phyloP scores from a whole-genome alignment of 1,140 invertebrate genomes.

The Anagrus nilaparvatae region DNA sequence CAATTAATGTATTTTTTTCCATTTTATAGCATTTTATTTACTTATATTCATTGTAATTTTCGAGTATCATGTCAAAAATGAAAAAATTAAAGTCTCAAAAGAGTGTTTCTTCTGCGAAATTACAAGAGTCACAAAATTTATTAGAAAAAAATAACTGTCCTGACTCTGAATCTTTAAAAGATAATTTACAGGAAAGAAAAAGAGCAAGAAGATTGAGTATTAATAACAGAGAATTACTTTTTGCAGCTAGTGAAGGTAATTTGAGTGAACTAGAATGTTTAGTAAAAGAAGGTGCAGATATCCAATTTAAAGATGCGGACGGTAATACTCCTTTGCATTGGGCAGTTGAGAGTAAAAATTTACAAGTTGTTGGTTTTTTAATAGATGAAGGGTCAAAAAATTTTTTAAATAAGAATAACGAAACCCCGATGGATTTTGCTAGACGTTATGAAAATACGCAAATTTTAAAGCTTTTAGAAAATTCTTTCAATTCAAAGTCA shows the following conservation, averaged over 20 bases:
- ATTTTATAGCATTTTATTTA: too few relatives aligned
- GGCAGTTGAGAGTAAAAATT: neutral
- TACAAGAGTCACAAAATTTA: too few relatives aligned
- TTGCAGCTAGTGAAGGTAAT: neutral
- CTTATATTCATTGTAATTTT: too few relatives aligned
- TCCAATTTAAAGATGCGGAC: neutral
- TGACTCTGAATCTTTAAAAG: too few relatives aligned
- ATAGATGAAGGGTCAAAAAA: neutral
- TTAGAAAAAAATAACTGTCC: too few relatives aligned
- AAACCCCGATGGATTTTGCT: neutral
- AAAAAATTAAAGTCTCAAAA: too few relatives aligned
- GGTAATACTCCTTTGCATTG: neutral
- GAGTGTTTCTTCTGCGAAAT: too few relatives aligned
- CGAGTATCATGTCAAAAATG: too few relatives aligned
- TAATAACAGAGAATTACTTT: neutral
- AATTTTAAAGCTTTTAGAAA: neutral
- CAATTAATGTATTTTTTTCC: too few relatives aligned
- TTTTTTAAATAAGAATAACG: neutral
- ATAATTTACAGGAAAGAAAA: conserved; percentile 3
- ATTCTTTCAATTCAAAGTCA: too few relatives aligned
- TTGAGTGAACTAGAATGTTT: neutral
- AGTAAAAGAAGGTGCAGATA: neutral
- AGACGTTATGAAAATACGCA: neutral
- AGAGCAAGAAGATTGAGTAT: conserved; percentile 7
- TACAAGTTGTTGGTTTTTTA: neutral